Evolutionary conservation across 2,113 vertebrate species (phyloP), one percentile per base, ranked within the genome.

Genomic region (Leucoraja erinaceus): DNA sequence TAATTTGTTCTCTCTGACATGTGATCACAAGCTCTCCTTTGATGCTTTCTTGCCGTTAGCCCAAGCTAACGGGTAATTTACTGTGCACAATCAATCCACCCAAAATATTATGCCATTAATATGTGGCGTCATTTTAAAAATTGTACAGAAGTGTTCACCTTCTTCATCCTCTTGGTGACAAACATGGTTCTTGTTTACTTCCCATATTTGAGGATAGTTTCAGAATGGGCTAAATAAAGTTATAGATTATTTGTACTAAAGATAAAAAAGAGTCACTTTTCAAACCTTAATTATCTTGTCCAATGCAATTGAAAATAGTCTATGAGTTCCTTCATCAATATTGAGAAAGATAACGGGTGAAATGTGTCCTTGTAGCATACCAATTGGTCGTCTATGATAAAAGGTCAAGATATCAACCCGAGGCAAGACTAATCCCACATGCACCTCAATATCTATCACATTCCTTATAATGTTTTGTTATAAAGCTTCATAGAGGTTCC

Each of bases 261-360:
- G 18, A 18, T 63, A 14, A 66, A 63, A 63, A 12, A 14, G 93
- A 31, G 90, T 59, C 18, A 68, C 33, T 5, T 3, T 38, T 75
- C 68, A 93, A 70, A 94, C 94, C 94, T 93, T 94, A 72, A 94
- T 81, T 59, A 93, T 93, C 81, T 93, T 93, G 28, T 94, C 94
- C 84, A 94, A 79, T 59, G 94, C 93, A n/a, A 94, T 94, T 0
- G 94, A 94, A 68, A 88, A 93, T 90, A 93, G 93, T 10, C 93
- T 93, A 38, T 83, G 88, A 54, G 90, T 93, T 59, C 84, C 79
- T 77, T 86, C 92, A 78, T 33, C 75, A 91, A 94, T 90, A 84
- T 68, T 31, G 56, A 95, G 54, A 93, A 94, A 95, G 70, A 92
- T 93, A n/a, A 93, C 56, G 2, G 93, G 94, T 66, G 94, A 93